These are phyloP conservation scores for Asobara japonica DNA, from an alignment of 1,140 invertebrate genomes.

Conservation along the genomic window DNA sequence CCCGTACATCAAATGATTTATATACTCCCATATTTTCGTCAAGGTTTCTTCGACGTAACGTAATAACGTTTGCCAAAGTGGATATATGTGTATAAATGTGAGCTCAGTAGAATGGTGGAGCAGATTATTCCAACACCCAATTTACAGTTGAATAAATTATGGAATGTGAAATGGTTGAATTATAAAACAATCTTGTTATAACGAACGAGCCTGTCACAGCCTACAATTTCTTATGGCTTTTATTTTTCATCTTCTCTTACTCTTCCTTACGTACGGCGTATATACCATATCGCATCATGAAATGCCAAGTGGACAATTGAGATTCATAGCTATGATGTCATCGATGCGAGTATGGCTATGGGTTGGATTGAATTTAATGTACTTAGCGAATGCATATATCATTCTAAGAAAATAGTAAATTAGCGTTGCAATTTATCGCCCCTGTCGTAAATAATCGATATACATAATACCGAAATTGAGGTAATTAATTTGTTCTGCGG, in stretches of 20 bases:
- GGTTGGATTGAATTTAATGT: constrained; percentile 22
- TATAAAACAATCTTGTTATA: constrained; percentile 32
- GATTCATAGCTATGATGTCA: constrained; percentile 38
- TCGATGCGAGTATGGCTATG: constrained; percentile 28
- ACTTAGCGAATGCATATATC: constrained; percentile 21
- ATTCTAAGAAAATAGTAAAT: not conserved
- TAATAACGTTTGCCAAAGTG: constrained; percentile 7
- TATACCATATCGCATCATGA: constrained; percentile 29
- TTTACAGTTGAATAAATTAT: constrained; percentile 31
- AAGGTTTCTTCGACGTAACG: constrained; percentile 25
- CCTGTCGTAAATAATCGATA: not conserved
- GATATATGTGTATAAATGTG: not conserved
- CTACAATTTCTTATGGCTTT: constrained; percentile 5
- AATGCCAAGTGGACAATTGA: constrained; percentile 39
- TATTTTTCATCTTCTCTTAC: not conserved
- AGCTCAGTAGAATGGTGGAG: no score
- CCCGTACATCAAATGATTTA: constrained; percentile 26
- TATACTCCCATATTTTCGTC: constrained; percentile 37
- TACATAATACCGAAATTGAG: no score
- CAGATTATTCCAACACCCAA: constrained; percentile 23
- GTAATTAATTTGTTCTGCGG: no score
- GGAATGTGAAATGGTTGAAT: constrained; percentile 26
- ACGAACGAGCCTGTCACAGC: constrained; percentile 28
- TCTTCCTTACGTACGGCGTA: not conserved
- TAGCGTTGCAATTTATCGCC: not conserved